These are phyloP conservation scores for Lordiphosa collinella DNA, from an alignment of 1,140 invertebrate genomes.

Conservation along the genomic window DNA sequence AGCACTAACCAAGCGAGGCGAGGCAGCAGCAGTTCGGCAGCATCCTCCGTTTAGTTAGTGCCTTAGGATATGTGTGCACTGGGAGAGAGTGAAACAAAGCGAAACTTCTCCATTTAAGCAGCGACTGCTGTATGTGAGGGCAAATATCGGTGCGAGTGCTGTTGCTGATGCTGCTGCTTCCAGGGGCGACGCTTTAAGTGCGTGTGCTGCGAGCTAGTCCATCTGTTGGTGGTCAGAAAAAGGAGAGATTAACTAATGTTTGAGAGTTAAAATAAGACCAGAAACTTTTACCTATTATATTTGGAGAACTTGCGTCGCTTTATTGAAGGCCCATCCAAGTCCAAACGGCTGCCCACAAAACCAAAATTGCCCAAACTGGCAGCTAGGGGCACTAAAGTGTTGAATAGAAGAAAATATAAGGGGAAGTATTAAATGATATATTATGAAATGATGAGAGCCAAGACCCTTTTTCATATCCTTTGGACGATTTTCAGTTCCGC, in stretches of 20 bases:
- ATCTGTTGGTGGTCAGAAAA: conserved; percentile 28
- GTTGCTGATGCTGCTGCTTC: conserved; percentile 53
- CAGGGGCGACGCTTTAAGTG: conserved; percentile 69
- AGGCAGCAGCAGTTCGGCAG: too few relatives aligned
- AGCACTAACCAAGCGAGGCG: too few relatives aligned
- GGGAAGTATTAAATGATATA: too few relatives aligned
- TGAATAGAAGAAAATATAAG: neutral
- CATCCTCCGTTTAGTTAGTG: too few relatives aligned
- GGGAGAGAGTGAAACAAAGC: neutral
- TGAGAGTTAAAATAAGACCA: neutral
- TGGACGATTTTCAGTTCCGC: too few relatives aligned
- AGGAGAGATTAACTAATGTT: neutral
- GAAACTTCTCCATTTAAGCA: neutral
- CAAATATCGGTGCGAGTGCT: conserved; percentile 32
- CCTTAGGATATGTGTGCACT: conserved; percentile 47
- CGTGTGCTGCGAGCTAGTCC: conserved; percentile 61
- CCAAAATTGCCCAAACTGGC: conserved; percentile 42
- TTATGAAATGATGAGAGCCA: too few relatives aligned
- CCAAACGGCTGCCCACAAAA: conserved; percentile 47
- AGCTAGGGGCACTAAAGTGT: conserved; percentile 27
- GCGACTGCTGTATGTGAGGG: conserved; percentile 13
- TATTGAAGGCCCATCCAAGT: conserved; percentile 48
- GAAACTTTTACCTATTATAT: conserved; percentile 45
- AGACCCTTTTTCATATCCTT: too few relatives aligned
- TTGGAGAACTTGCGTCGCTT: conserved; percentile 74